A percentile compares a stretch with the other conserved stretches of the same genome.
phyloP scores from a whole-genome alignment of 2,113 vertebrate genomes.

The Myocastor coypus region DNA sequence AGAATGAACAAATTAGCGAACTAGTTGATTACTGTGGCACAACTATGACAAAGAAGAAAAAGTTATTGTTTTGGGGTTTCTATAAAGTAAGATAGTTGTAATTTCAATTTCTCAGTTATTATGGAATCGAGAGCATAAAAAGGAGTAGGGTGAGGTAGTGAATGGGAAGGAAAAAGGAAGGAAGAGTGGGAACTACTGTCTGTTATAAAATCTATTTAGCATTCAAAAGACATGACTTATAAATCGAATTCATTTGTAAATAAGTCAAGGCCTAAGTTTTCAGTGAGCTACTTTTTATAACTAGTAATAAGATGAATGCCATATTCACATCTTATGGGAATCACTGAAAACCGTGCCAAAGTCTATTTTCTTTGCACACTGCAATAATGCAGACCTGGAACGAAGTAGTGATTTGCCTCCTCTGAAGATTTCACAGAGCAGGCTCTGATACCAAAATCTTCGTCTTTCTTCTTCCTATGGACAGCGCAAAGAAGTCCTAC shows the following conservation, averaged over 20 bases:
- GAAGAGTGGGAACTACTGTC: not conserved
- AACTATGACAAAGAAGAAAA: constrained; percentile 53
- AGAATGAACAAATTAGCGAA: not conserved
- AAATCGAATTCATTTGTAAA: constrained; percentile 49
- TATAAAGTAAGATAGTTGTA: not conserved
- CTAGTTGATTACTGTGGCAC: not conserved
- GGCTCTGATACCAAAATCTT: constrained; percentile 1
- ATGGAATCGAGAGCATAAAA: not conserved
- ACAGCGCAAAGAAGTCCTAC: not conserved
- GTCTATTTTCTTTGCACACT: not conserved
- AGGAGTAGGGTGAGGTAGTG: not conserved
- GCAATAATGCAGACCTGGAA: not conserved
- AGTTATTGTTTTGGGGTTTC: not conserved
- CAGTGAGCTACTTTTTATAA: constrained; percentile 39
- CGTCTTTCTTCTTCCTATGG: not conserved
- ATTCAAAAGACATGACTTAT: constrained; percentile 6
- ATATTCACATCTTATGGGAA: constrained; percentile 41
- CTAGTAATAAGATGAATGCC: constrained; percentile 17
- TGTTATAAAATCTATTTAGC: constrained; percentile 7
- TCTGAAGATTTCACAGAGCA: not conserved
- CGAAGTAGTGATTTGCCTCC: constrained; percentile 1
- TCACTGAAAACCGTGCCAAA: constrained; percentile 37
- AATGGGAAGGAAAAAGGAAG: not conserved
- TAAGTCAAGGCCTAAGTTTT: constrained; percentile 16
- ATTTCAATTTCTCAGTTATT: not conserved